phyloP scores from a whole-genome alignment of 2,888 invertebrate genomes.

The Biston betularia region DNA sequence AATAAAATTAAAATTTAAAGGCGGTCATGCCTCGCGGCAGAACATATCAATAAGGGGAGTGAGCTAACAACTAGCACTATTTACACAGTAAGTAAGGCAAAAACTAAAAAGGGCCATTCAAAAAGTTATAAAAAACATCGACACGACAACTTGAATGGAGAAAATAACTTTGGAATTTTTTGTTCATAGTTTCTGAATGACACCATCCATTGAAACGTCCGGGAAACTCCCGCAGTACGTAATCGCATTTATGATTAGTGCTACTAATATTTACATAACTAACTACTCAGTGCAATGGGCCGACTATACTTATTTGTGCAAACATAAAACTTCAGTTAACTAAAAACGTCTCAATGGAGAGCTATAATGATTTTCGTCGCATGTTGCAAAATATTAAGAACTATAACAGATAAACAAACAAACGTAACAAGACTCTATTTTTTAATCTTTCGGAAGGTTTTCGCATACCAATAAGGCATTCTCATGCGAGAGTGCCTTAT shows the following conservation, averaged over 20 bases:
- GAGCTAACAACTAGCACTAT: slow-evolving; percentile 54
- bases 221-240: background rate
- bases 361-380: background rate
- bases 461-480: too few species aligned
- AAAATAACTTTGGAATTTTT: background rate
- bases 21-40: slow-evolving; percentile 56
- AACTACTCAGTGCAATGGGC: slow-evolving; percentile 5
- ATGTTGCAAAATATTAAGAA: slow-evolving; percentile 7
- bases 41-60: slow-evolving; percentile 39
- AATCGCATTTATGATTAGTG: background rate
- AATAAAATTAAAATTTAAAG: slow-evolving; percentile 44
- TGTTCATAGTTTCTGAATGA: background rate
- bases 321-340: slow-evolving; percentile 1
- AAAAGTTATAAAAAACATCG: slow-evolving; percentile 22
- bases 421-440: too few species aligned
- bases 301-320: slow-evolving; percentile 10
- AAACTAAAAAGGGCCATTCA: slow-evolving; percentile 27
- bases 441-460: too few species aligned
- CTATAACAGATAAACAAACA: too few species aligned
- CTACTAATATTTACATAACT: slow-evolving; percentile 1
- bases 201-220: slow-evolving; percentile 7
- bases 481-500: too few species aligned
- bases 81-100: slow-evolving; percentile 28
- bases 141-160: background rate
- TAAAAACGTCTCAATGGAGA: slow-evolving; percentile 16